Base-by-base conservation (phyloP, 2,797 vertebrate genomes). In the Danio albolineatus region DNA sequence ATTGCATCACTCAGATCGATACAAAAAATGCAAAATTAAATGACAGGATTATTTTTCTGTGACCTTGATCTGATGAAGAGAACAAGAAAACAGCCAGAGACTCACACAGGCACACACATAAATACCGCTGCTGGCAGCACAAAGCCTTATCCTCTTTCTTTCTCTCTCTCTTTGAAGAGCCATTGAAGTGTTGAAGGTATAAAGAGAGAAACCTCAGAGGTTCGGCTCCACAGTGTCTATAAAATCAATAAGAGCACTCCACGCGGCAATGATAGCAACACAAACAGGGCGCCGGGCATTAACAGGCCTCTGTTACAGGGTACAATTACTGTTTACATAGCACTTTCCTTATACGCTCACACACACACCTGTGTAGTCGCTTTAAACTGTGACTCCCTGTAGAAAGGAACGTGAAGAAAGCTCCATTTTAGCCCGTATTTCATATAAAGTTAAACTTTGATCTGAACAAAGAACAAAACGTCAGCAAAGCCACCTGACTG, bases 181-280 rank as follows among this genome's bases (percentile, higher is more conserved):
- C 83, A 86, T 80, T 84, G 82, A 86, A 84, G 77, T 80, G 80
- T 82, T 84, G 77, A 78, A 80, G 73, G 82, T 84, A 84, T 82
- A 84, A 86, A 86, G 70, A 66, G 41, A 70, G 69, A 86, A 84
- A 79, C 80, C 77, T 78, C 73, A 66, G 85, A 86, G 85, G 79
- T 84, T 84, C 39, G 43, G 80, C 77, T 80, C 80, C 82, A 74
- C 64, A 71, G 84, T 82, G 80, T 84, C 82, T 82, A 75, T 65
- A 59, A 84, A 86, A 86, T 86, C 85, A 82, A 86, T 86, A 82
- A 53, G 53, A 84, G 82, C 72, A 75, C 79, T 84, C 74, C 77
- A 85, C 38, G 28, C 76, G 43, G 79, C 84, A 82, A 85, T 80
- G 79, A 80, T 74, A 82, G 79, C 73, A 82, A 65, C 73, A 82